Evolutionary conservation across 2,113 vertebrate genomes (phyloP), one percentile per base, ranked within the genome.

Genomic region (Raja brachyura): DNA sequence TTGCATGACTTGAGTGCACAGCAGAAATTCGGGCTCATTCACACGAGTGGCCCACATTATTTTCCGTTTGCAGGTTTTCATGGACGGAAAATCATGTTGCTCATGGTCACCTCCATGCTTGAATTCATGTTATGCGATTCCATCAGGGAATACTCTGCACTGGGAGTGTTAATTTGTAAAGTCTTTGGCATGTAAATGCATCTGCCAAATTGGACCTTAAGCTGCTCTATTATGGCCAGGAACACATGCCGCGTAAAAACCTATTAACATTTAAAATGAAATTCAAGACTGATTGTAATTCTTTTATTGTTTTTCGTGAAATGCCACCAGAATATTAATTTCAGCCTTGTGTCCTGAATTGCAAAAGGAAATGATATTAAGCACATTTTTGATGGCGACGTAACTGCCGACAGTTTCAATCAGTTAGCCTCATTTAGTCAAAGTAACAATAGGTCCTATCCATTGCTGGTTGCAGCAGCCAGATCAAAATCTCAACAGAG

Each of bases 281-380:
- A 54, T 31, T 63, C 83, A 88, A 25, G 39, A 73, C 18, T 25
- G 10, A 92, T 74, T 10, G 8, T 73, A 25, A 25, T 92, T 25
- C 31, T 74, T 74, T 54, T 25, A 54, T 74, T 74, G 4, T 33
- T 54, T 74, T 31, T 70, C 6, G 14, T 18, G 54, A 92, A 73
- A 11, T 48, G 39, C 90, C n/a, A 20, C 8, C 90, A 73, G 94
- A 95, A 93, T 94, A 94, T 96, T 96, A 96, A 96, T 96, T 95
- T 95, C 95, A 96, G 94, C 94, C 94, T 94, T 95, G 95, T 95
- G 95, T 93, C 94, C 93, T 93, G 93, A 94, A 93, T 93, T 96
- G 96, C 94, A 94, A 97, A 97, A 97, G 97, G 96, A 97, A 97
- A 97, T 95, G 95, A 33, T 93, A 94, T 94, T 94, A 95, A 95